phyloP scores from a whole-genome alignment of 2,888 invertebrate genomes.

The Podotricha telesiphe region DNA sequence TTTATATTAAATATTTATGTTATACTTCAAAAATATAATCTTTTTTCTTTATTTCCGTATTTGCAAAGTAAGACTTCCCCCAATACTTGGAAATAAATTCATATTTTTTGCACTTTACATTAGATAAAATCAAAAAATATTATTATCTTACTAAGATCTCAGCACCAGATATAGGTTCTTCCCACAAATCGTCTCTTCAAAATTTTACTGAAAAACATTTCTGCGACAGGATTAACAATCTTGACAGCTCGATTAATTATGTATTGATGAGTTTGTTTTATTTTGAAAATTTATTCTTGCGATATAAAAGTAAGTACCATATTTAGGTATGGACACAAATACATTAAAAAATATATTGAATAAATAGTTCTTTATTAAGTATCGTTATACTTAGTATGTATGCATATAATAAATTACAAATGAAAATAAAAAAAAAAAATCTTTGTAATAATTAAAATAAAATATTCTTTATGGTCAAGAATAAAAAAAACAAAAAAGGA shows the following conservation, averaged over 20 bases:
- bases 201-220: neutral
- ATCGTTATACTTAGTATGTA: too few species aligned
- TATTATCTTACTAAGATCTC: neutral
- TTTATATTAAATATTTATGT: too few species aligned
- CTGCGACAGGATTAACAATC: constrained; percentile 14
- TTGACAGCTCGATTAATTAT: constrained; percentile 13
- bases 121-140: constrained; percentile 11
- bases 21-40: neutral
- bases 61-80: neutral
- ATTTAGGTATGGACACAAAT: too few species aligned
- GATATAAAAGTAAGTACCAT: too few species aligned
- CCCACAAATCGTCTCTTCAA: constrained; percentile 13
- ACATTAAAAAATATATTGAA: too few species aligned
- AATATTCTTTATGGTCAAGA: too few species aligned
- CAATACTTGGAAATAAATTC: neutral
- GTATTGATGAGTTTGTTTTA: constrained; percentile 3
- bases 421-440: too few species aligned
- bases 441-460: too few species aligned
- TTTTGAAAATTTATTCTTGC: neutral
- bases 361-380: too few species aligned
- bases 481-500: too few species aligned
- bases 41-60: neutral
- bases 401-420: too few species aligned
- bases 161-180: constrained; percentile 13
- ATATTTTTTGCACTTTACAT: neutral